phyloP scores from a whole-genome alignment of 2,888 invertebrate species.

The Lycaena phlaeas region DNA sequence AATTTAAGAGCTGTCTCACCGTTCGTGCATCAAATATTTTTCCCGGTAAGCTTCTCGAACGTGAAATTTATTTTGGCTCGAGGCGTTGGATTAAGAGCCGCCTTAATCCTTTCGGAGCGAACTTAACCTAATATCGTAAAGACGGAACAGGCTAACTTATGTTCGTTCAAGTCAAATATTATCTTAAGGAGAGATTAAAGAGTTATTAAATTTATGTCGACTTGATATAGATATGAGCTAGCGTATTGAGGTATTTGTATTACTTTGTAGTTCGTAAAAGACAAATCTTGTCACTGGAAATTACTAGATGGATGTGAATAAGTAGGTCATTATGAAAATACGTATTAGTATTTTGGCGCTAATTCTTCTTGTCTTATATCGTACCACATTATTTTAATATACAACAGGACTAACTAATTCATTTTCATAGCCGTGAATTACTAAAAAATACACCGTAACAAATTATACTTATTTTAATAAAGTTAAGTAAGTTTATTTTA shows the following conservation, averaged over 20 bases:
- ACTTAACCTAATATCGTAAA: slow-evolving; percentile 70
- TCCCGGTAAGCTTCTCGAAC: slow-evolving; percentile 64
- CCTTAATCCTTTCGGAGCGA: slow-evolving; percentile 67
- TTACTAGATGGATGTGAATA: too few species aligned
- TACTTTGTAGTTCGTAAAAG: neutral
- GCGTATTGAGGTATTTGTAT: neutral
- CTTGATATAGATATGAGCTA: slow-evolving; percentile 10
- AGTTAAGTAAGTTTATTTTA: too few species aligned
- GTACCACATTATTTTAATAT: too few species aligned
- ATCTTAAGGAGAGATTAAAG: slow-evolving; percentile 59
- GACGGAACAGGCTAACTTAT: slow-evolving; percentile 65
- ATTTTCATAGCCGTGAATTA: too few species aligned
- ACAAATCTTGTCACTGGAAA: slow-evolving; percentile 3
- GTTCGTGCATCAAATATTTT: slow-evolving; percentile 57
- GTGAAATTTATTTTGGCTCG: slow-evolving; percentile 68
- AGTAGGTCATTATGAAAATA: too few species aligned
- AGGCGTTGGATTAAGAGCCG: slow-evolving; percentile 64
- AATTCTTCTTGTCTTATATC: too few species aligned
- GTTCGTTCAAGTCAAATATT: slow-evolving; percentile 63
- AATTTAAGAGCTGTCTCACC: neutral
- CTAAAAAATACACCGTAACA: too few species aligned
- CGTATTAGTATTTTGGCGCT: too few species aligned
- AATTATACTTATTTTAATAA: too few species aligned
- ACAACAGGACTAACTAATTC: too few species aligned
- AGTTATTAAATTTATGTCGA: slow-evolving; percentile 54